phyloP scores from a whole-genome alignment of 92 coral and sea anemone genomes.

The Epizoanthus rinbou region DNA sequence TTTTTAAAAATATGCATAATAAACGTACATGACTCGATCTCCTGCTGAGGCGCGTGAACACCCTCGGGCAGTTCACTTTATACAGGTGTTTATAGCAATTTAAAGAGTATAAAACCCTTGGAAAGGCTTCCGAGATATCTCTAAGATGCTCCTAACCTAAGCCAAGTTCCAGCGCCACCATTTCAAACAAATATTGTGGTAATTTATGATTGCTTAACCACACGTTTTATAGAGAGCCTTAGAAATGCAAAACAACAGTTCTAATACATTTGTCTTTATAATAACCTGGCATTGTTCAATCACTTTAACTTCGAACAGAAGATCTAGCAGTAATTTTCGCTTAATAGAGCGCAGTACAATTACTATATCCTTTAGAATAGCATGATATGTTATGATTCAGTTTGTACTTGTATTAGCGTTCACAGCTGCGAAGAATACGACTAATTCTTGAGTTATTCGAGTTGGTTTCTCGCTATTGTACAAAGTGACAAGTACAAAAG shows the following conservation, averaged over 20 bases:
- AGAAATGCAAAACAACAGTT: constrained; percentile 3
- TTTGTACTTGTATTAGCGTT: constrained; percentile 8
- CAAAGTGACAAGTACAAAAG: constrained; percentile 8
- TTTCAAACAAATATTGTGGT: constrained; percentile 6
- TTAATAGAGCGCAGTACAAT: constrained; percentile 20
- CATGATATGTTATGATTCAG: constrained; percentile 6
- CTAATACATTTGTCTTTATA: not conserved
- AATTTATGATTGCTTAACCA: constrained; percentile 3
- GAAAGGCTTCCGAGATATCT: not conserved
- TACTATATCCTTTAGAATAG: not conserved
- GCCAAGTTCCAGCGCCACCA: not conserved
- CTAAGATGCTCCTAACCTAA: not conserved
- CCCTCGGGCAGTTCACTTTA: not conserved
- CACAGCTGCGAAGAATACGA: constrained; percentile 29
- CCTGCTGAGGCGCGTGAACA: constrained; percentile 31
- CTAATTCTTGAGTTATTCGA: not conserved
- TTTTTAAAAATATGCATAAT: not conserved
- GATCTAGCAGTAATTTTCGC: constrained; percentile 20
- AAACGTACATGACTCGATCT: constrained; percentile 6
- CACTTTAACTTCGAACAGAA: constrained; percentile 25
- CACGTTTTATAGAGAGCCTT: constrained; percentile 7
- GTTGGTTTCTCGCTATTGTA: constrained; percentile 19
- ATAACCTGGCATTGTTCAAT: constrained; percentile 7
- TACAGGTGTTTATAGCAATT: constrained; percentile 22
- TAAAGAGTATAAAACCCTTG: not conserved